Evolutionary conservation across 2,113 vertebrate species (phyloP).

Genomic region (Festucalex cinctus): DNA sequence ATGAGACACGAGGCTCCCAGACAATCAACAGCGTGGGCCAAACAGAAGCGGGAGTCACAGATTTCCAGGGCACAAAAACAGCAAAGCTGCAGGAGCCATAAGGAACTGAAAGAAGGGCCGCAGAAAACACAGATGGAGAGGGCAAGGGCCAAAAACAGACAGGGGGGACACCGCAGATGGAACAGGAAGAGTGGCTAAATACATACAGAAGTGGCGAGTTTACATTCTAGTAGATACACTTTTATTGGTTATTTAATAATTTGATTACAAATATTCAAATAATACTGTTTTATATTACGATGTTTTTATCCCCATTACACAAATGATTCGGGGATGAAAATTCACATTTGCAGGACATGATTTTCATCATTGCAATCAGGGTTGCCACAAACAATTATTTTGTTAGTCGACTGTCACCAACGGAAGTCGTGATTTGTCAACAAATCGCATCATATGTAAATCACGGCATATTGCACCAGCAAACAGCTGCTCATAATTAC

Average conservation of each 20-base stretch:
- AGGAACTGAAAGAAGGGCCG: conserved; percentile 42
- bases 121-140: conserved; percentile 45
- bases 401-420: no score
- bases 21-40: conserved; percentile 30
- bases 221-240: not conserved
- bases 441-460: no score
- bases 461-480: no score
- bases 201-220: conserved; percentile 1
- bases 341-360: not conserved
- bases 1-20: conserved; percentile 29
- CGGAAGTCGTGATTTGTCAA: no score
- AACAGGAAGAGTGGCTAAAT: conserved; percentile 15
- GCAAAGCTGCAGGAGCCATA: conserved; percentile 46
- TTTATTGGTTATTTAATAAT: not conserved
- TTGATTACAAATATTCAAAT: not conserved
- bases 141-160: conserved; percentile 40
- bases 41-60: conserved; percentile 34
- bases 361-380: not conserved
- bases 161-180: conserved; percentile 37
- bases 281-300: not conserved
- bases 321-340: no score
- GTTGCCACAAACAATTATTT: no score
- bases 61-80: conserved; percentile 45
- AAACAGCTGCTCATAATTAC: no score
- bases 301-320: not conserved